phyloP scores from a whole-genome alignment of 2,888 invertebrate genomes.

The Agrochola lychnidis region DNA sequence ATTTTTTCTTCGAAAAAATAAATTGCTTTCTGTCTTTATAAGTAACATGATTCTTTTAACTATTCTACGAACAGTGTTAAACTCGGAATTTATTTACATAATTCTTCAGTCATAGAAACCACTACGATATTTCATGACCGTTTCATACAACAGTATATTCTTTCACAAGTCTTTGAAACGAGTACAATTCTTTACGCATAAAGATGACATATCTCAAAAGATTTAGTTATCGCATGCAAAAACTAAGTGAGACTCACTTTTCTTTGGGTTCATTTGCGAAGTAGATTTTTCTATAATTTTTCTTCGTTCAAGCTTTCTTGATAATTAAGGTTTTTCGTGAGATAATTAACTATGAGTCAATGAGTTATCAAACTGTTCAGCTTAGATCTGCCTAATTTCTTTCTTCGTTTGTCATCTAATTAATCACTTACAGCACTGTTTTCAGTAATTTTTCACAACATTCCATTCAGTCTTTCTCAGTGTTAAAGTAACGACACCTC shows the following conservation, averaged over 20 bases:
- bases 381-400: not conserved
- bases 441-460: not conserved
- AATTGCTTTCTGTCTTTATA: not conserved
- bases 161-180: constrained; percentile 3
- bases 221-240: constrained; percentile 24
- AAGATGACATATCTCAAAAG: constrained; percentile 26
- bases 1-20: not conserved
- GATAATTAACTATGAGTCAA: constrained; percentile 16
- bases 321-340: constrained; percentile 14
- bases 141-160: not conserved
- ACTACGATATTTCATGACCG: not conserved
- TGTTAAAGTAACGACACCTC: not conserved
- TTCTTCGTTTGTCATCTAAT: constrained; percentile 5
- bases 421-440: not conserved
- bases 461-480: not conserved
- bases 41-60: not conserved
- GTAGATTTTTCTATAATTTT: constrained; percentile 24
- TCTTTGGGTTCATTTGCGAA: constrained; percentile 9
- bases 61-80: not conserved
- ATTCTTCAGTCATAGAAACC: not conserved
- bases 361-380: not conserved
- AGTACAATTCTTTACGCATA: constrained; percentile 7
- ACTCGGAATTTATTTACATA: not conserved
- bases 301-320: constrained; percentile 15
- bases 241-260: constrained; percentile 17